A percentile compares a stretch with the other conserved stretches of the same genome.
These are phyloP conservation scores for Paedocypris micromegethes DNA, from an alignment of 2,797 vertebrate species.

Conservation along the genomic window DNA sequence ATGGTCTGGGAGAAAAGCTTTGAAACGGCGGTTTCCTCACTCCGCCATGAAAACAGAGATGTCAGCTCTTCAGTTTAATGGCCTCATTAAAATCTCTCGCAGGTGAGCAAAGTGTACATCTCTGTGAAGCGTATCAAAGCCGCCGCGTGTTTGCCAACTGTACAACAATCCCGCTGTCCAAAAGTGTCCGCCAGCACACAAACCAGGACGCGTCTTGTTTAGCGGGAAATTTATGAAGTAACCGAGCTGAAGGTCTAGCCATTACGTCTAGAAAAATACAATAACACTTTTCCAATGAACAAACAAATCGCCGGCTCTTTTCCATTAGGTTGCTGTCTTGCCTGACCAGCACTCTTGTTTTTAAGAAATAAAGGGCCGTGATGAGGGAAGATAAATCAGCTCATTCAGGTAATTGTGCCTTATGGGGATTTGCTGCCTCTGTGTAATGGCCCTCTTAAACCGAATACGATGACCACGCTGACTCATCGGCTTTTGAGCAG, in stretches of 20 bases:
- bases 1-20: constrained; percentile 20
- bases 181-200: not conserved
- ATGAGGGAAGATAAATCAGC: constrained; percentile 50
- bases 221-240: constrained; percentile 25
- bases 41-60: constrained; percentile 12
- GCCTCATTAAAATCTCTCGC: constrained; percentile 29
- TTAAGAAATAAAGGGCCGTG: constrained; percentile 37
- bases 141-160: constrained; percentile 8
- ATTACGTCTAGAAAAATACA: constrained; percentile 28
- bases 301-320: constrained; percentile 28
- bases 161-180: constrained; percentile 12
- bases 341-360: constrained; percentile 23
- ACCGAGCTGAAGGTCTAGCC: constrained; percentile 16
- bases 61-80: constrained; percentile 24
- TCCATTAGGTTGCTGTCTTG: constrained; percentile 30
- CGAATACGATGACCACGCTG: constrained; percentile 47
- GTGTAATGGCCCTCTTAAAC: constrained; percentile 54
- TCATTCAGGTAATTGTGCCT: constrained; percentile 56
- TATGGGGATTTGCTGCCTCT: constrained; percentile 50
- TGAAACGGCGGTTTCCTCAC: constrained; percentile 17
- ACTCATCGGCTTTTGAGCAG: constrained; percentile 38
- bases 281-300: constrained; percentile 24
- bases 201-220: constrained; percentile 18
- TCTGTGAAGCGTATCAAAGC: constrained; percentile 28
- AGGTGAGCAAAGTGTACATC: constrained; percentile 16